phyloP scores from a whole-genome alignment of 30 jellyfish, hydroid and myxozoan species.

The Mastigias papua region DNA sequence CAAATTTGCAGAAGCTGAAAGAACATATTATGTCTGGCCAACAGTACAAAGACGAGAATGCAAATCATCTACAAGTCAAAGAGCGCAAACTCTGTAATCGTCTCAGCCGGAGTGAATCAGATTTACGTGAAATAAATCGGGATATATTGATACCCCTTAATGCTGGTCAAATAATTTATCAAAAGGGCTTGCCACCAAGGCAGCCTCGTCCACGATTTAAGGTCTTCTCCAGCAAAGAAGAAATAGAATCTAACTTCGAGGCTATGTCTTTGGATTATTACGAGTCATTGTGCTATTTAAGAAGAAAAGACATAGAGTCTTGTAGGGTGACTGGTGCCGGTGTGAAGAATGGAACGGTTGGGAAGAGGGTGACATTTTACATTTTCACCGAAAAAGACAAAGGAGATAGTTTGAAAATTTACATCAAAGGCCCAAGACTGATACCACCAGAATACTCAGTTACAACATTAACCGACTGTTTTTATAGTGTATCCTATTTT shows the following conservation, averaged over 20 bases:
- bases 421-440: slow-evolving; percentile 63
- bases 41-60: slow-evolving; percentile 31
- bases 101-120: slow-evolving; percentile 33
- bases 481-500: slow-evolving; percentile 67
- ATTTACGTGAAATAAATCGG: slow-evolving; percentile 9
- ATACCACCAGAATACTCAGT: slow-evolving; percentile 58
- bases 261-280: slow-evolving; percentile 46
- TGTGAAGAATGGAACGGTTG: slow-evolving; percentile 61
- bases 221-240: slow-evolving; percentile 64
- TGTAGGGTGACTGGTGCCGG: slow-evolving; percentile 77
- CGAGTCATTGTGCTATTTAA: slow-evolving; percentile 45
- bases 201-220: slow-evolving; percentile 23
- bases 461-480: slow-evolving; percentile 52
- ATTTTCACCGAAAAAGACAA: slow-evolving; percentile 71
- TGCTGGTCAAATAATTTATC: slow-evolving; percentile 33
- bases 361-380: slow-evolving; percentile 53
- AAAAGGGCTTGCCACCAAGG: slow-evolving; percentile 3
- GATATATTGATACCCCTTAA: slow-evolving; percentile 53
- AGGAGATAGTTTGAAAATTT: slow-evolving; percentile 25
- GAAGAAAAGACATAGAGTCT: slow-evolving; percentile 59
- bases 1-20: slow-evolving; percentile 39
- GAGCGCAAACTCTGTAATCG: slow-evolving; percentile 9
- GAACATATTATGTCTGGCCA: slow-evolving; percentile 68
- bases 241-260: slow-evolving; percentile 43
- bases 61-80: slow-evolving; percentile 1